phyloP scores from a whole-genome alignment of 2,113 vertebrate genomes.

The Pampusana beccarii region DNA sequence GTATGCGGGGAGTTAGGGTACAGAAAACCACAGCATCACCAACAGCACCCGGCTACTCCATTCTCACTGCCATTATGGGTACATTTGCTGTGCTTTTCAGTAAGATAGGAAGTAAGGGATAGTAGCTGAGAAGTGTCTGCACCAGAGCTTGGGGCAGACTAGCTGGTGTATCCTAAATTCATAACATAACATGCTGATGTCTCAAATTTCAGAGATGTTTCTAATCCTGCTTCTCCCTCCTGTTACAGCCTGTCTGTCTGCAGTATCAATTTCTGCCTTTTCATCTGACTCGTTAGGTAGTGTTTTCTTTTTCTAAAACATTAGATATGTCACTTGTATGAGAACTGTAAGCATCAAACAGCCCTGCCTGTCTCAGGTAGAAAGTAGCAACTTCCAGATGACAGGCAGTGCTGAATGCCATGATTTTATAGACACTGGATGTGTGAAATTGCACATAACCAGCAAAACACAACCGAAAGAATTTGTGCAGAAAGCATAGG shows the following conservation, averaged over 20 bases:
- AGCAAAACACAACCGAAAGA: neutral
- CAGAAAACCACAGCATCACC: neutral
- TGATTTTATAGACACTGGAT: neutral
- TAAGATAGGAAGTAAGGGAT: neutral
- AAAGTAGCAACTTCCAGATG: neutral
- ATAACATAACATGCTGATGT: neutral
- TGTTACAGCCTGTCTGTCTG: neutral
- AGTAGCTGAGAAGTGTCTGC: neutral
- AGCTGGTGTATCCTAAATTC: neutral
- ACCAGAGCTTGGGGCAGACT: neutral
- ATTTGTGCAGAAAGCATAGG: neutral
- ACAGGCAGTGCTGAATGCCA: neutral
- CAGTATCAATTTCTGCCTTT: neutral
- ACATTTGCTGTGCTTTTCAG: neutral
- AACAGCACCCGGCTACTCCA: neutral
- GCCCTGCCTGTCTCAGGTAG: neutral
- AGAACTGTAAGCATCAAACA: neutral
- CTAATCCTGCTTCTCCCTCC: neutral
- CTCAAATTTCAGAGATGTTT: neutral
- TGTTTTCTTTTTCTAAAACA: neutral
- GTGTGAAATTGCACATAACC: neutral
- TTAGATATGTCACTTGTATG: neutral
- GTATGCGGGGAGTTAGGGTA: neutral
- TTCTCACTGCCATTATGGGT: neutral
- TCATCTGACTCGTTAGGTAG: neutral